Conservation (phyloP, 2,888 invertebrate species). For the Apomyelois bistriatella region DNA sequence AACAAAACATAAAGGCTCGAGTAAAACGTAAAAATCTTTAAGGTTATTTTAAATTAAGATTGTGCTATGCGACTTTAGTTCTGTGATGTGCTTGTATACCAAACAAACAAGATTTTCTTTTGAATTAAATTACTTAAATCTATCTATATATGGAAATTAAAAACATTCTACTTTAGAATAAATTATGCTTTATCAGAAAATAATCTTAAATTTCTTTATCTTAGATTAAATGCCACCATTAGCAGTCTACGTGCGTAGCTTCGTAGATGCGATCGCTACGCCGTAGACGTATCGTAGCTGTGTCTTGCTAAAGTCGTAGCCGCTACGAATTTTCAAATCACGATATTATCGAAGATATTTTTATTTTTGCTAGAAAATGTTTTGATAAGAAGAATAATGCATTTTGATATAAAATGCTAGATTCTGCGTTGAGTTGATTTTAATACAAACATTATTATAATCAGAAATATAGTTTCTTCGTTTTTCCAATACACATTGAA, state of each 20-base stretch:
- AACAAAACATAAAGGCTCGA: too few relatives aligned
- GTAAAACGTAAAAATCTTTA: too few relatives aligned
- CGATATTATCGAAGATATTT: background rate
- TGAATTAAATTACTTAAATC: too few relatives aligned
- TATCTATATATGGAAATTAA: too few relatives aligned
- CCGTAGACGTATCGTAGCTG: slow-evolving; percentile 8
- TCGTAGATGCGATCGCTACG: slow-evolving; percentile 5
- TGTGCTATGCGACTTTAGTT: too few relatives aligned
- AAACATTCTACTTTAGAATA: too few relatives aligned
- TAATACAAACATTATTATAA: too few relatives aligned
- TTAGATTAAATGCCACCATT: slow-evolving; percentile 4
- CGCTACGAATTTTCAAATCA: slow-evolving; percentile 5
- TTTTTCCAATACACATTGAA: too few relatives aligned
- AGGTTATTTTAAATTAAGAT: too few relatives aligned
- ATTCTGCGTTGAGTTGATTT: background rate
- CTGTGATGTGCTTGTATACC: too few relatives aligned
- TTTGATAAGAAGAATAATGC: background rate
- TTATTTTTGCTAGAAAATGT: background rate
- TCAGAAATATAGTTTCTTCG: too few relatives aligned
- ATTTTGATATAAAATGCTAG: background rate
- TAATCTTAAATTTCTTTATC: background rate
- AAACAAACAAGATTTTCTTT: too few relatives aligned
- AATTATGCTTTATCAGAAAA: background rate
- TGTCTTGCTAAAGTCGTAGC: slow-evolving; percentile 1
- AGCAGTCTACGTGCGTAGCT: background rate